Percentiles rank a stretch among this genome's conserved stretches.
These are phyloP conservation scores for Ptychochromis oligacanthus DNA, from an alignment of 2,113 vertebrate species.

Conservation along the genomic window DNA sequence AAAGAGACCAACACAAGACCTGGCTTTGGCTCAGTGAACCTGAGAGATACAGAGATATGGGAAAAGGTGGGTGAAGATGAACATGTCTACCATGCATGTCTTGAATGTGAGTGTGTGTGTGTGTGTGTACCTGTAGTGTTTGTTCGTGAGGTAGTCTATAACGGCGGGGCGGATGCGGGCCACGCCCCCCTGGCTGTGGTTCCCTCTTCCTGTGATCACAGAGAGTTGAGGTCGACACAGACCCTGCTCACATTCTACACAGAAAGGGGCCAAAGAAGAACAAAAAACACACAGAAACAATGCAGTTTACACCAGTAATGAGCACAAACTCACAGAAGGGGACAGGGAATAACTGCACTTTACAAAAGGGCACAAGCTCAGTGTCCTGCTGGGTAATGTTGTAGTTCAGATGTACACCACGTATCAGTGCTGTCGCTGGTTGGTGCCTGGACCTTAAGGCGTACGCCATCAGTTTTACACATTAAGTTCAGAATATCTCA, in stretches of 20 bases:
- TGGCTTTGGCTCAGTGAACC: conserved; percentile 90
- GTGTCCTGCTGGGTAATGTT: not conserved
- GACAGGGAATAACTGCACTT: not conserved
- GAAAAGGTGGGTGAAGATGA: conserved; percentile 25
- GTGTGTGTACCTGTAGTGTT: conserved; percentile 85
- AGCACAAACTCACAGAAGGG: not conserved
- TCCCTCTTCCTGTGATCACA: conserved; percentile 98
- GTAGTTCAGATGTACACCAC: not conserved
- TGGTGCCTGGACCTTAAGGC: not conserved
- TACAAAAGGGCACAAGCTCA: not conserved
- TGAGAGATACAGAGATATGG: conserved; percentile 71
- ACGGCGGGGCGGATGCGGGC: conserved; percentile 95
- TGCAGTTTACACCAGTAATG: not conserved
- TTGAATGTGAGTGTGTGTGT: not conserved
- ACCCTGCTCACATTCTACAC: conserved; percentile 86
- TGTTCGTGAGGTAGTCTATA: conserved; percentile 93
- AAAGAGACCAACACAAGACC: conserved; percentile 89
- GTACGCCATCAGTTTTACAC: not conserved
- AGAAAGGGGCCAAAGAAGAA: conserved; percentile 66
- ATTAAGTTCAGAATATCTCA: not conserved
- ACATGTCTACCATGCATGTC: not conserved
- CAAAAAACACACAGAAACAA: not conserved
- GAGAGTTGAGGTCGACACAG: conserved; percentile 89
- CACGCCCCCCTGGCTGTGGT: conserved; percentile 95
- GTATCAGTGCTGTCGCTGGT: not conserved